These are phyloP conservation scores for Edolisoma coerulescens DNA, from an alignment of 2,113 vertebrate species.

Conservation along the genomic window DNA sequence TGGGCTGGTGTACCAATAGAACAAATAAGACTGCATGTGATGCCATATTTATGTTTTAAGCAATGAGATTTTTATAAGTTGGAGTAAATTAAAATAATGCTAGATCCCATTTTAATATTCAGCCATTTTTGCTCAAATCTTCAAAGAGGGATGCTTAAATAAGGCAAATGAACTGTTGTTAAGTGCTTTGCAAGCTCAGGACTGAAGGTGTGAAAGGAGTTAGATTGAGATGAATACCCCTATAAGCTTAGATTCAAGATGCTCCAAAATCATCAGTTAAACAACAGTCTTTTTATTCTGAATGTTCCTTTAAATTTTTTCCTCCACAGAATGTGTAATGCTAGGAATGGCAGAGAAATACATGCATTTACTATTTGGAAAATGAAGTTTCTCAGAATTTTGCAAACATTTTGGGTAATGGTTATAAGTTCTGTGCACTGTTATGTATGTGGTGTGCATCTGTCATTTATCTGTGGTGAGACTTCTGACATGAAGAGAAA, in stretches of 20 bases:
- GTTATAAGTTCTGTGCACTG: neutral
- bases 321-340: neutral
- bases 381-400: neutral
- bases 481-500: conserved; percentile 18
- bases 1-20: neutral
- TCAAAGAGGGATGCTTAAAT: neutral
- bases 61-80: neutral
- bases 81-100: neutral
- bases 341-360: neutral
- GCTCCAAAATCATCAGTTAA: neutral
- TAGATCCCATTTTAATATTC: neutral
- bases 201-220: neutral
- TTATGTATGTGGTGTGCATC: neutral
- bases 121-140: neutral
- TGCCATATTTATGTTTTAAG: neutral
- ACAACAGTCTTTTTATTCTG: neutral
- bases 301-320: neutral
- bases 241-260: neutral
- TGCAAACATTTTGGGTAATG: neutral
- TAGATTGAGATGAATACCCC: neutral
- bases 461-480: neutral
- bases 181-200: neutral
- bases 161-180: neutral
- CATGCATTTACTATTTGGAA: neutral
- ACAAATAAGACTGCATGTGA: neutral